Base-by-base conservation (phyloP, 2,113 vertebrate genomes). In the Nycticorax nycticorax region DNA sequence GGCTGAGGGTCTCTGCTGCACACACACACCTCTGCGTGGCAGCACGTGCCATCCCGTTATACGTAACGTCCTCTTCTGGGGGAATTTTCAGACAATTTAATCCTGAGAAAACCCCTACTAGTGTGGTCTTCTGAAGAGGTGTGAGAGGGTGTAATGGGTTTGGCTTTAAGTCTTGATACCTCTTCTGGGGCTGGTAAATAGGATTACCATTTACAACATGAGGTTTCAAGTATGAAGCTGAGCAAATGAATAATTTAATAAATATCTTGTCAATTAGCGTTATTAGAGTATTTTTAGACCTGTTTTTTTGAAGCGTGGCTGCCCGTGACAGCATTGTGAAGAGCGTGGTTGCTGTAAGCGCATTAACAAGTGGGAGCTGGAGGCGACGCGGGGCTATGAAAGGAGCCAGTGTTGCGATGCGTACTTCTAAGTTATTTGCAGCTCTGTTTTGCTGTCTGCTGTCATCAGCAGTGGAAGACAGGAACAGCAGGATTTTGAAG, bases 1-100 rank as follows among this genome's bases (percentile, higher is more conserved):
- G 5, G 30, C 85, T 33, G 59, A 8, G 0, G 14, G 28, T 55
- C 59, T 68, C 30, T 1, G 4, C 32, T 18, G 5, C 50, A 72
- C 67, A 5, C 0, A 0, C 6, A 7, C 32, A 52, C 20, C 26
- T 72, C 8, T 8, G 60, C 0, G 0, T 57, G 73, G 56, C 80
- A 75, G 69, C 57, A 16, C 22, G 33, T 63, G 41, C 45, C 19
- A 3, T 56, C 37, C 73, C 10, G 2, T 71, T 47, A 8, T 7
- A 63, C 0, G 0, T 48, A 27, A 22, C 41, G 73, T 41, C 66
- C 41, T 90, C 52, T 82, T 66, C 57, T 23, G 50, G 30, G 24
- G 39, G 6, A 85, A 23, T 73, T 91, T 92, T 79, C 41, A 68
- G 84, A 48, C 45, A 27, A 14, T 69, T 78, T 88, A 14, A 55